Evolutionary conservation across 2,797 vertebrate genomes (phyloP).

Genomic region (Sebastes minor): DNA sequence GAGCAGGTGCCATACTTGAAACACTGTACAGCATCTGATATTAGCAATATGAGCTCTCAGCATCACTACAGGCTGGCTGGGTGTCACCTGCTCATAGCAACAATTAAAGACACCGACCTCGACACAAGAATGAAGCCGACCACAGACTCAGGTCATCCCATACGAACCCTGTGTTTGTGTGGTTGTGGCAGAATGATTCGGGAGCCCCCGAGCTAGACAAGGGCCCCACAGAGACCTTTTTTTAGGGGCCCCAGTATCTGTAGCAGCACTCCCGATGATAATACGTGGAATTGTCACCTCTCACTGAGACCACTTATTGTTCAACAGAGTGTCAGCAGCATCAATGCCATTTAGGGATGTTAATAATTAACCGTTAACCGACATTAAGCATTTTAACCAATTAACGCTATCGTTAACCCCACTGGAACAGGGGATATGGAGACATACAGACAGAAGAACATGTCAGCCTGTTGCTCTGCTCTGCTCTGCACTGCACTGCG

Average conservation of each 20-base stretch:
- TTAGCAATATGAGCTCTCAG: background rate
- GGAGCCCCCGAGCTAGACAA: background rate
- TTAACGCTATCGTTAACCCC: no score
- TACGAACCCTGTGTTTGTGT: no score
- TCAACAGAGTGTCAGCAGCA: background rate
- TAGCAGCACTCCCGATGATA: background rate
- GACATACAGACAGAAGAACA: no score
- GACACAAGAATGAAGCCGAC: background rate
- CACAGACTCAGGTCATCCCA: background rate
- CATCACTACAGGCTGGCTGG: background rate
- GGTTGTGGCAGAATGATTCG: background rate
- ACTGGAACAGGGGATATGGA: no score
- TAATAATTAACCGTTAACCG: no score
- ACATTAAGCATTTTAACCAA: no score
- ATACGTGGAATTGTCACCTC: background rate
- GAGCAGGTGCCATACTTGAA: conserved; percentile 19
- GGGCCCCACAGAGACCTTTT: background rate
- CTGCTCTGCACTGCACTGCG: fast-evolving
- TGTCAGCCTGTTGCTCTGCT: no score
- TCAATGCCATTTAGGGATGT: background rate
- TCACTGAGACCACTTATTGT: background rate
- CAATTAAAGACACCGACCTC: background rate
- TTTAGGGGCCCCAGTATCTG: background rate
- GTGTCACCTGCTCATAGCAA: background rate
- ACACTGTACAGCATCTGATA: background rate